Conservation (phyloP, 2,797 vertebrate genomes). For the Pangasius mekongensis region DNA sequence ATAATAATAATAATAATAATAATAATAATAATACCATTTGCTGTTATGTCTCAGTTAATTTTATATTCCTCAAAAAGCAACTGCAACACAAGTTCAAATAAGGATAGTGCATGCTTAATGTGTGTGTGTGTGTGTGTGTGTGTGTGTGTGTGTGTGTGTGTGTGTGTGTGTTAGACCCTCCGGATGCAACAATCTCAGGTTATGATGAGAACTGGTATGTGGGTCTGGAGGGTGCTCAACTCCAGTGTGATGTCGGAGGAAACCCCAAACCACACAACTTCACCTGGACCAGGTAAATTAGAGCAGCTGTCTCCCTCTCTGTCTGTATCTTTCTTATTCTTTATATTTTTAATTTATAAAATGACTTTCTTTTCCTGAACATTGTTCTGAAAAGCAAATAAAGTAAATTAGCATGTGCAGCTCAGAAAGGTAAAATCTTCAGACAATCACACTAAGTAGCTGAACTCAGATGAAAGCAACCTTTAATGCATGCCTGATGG, state of each 20-base stretch:
- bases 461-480: background rate
- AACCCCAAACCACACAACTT: conserved; percentile 83
- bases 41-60: background rate
- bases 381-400: background rate
- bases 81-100: background rate
- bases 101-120: background rate
- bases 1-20: no score
- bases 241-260: conserved; percentile 83
- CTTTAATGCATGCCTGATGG: background rate
- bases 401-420: background rate
- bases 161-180: conserved; percentile 74
- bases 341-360: background rate
- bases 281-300: conserved; percentile 86
- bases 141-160: conserved; percentile 14
- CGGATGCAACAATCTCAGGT: conserved; percentile 78
- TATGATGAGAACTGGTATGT: conserved; percentile 76
- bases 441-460: background rate
- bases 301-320: conserved; percentile 38
- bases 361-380: background rate
- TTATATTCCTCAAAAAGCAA: background rate
- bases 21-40: background rate
- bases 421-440: background rate
- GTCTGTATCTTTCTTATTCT: background rate
- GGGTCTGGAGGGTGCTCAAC: conserved; percentile 76
- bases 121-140: background rate